Base-by-base conservation (phyloP, 2,113 vertebrate species). In the Aegotheles bennettii region DNA sequence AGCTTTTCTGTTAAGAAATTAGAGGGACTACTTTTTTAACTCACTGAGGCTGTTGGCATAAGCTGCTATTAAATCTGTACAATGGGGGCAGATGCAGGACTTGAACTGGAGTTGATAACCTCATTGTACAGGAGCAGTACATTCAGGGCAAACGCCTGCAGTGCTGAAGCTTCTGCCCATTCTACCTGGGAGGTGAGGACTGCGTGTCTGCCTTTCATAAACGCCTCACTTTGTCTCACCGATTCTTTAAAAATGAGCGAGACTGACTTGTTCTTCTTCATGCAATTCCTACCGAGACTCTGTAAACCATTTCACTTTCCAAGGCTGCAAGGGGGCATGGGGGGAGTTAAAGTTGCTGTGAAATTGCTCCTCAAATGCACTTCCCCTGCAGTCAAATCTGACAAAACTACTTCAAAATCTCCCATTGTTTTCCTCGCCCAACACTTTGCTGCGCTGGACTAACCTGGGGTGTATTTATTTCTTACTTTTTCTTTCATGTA, bases 191-290 rank as follows among this genome's bases (percentile, higher is more conserved):
- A 48, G 64, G n/a, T 7, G 8, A 87, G 36, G 16, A 21, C 54
- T 21, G 40, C 0, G 0, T 14, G 35, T 47, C 36, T n/a, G 14
- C 0, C 0, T 38, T 63, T 11, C 4, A 80, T 38, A 59, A 84
- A 45, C 19, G 28, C 7, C 73, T 53, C 29, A 11, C 36, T 10
- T 43, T 13, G 13, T 16, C 64, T 57, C 73, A 35, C 0, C 3
- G 16, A 47, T 25, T 28, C 29, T 38, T 38, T 13, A 80, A 42
- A 84, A 89, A 60, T 2, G 5, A 60, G 23, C 0, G 0, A 86
- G 35, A 4, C 9, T 19, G 77, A 7, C 23, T 54, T 20, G 38
- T 16, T 10, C 24, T 42, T 42, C 61, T 26, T 45, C 51, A 35
- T 12, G 8, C 33, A 40, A 4, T 8, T 65, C 56, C 51, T 70